phyloP scores from a whole-genome alignment of 1,140 invertebrate genomes.

The Parasteatoda tepidariorum region DNA sequence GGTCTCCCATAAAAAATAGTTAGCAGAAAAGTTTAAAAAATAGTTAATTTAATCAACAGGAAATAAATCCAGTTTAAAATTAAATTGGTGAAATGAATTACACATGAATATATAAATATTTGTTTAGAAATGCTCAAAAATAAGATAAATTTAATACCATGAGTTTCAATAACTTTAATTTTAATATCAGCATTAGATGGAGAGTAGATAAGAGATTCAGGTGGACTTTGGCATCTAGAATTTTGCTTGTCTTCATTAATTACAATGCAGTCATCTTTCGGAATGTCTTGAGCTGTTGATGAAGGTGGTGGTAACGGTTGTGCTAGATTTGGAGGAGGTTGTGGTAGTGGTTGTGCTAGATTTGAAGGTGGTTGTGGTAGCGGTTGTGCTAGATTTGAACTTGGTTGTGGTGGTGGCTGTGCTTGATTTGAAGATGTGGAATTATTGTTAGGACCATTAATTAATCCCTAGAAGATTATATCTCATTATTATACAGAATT shows the following conservation, averaged over 20 bases:
- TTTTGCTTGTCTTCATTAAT: background rate
- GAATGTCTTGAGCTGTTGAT: background rate
- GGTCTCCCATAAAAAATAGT: too few species aligned
- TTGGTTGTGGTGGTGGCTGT: background rate
- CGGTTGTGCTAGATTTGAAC: background rate
- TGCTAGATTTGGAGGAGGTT: background rate
- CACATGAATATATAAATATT: too few species aligned
- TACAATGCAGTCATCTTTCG: background rate
- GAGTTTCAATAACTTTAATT: background rate
- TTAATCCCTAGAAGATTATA: constrained; percentile 26
- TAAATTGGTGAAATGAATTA: too few species aligned
- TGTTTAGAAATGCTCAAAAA: too few species aligned
- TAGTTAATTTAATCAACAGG: too few species aligned
- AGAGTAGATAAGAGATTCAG: background rate
- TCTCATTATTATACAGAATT: background rate
- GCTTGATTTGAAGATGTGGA: background rate
- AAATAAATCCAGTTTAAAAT: too few species aligned
- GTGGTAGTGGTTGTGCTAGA: background rate
- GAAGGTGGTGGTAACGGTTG: background rate
- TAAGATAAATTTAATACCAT: background rate
- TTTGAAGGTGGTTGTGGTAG: background rate
- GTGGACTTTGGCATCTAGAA: constrained; percentile 11
- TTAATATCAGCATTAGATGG: constrained; percentile 16
- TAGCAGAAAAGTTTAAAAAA: too few species aligned
- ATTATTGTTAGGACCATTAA: constrained; percentile 35